Evolutionary conservation across 2,888 invertebrate genomes (phyloP).

Genomic region (Perizoma flavofasciatum): DNA sequence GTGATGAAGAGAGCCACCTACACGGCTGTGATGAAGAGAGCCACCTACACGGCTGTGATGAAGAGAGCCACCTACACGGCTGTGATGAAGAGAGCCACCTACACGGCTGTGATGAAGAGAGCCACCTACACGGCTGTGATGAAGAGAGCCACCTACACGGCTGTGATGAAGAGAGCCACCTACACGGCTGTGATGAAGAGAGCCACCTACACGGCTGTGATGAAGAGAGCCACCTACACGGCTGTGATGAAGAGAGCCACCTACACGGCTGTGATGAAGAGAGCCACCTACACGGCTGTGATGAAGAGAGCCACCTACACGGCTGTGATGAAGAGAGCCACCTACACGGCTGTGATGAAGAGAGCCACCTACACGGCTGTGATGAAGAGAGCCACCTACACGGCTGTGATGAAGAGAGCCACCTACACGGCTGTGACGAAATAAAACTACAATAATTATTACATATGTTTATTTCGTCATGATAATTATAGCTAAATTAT

Average conservation of each 20-base stretch:
- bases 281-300: neutral
- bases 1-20: too few species aligned
- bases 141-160: too few species aligned
- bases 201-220: neutral
- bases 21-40: neutral
- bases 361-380: neutral
- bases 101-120: neutral
- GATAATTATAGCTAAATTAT: conserved; percentile 51
- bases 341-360: neutral
- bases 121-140: neutral
- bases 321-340: neutral
- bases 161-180: neutral
- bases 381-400: too few species aligned
- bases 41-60: neutral
- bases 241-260: neutral
- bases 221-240: too few species aligned
- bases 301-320: too few species aligned
- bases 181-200: neutral
- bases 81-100: neutral
- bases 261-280: neutral
- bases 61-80: too few species aligned
- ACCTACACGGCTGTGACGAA: neutral
- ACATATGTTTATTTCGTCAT: conserved; percentile 41
- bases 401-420: neutral
- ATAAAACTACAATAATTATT: conserved; percentile 14